Evolutionary conservation across 2,113 vertebrate species (phyloP), one percentile per base, ranked within the genome.

Genomic region (Aptenodytes forsteri): DNA sequence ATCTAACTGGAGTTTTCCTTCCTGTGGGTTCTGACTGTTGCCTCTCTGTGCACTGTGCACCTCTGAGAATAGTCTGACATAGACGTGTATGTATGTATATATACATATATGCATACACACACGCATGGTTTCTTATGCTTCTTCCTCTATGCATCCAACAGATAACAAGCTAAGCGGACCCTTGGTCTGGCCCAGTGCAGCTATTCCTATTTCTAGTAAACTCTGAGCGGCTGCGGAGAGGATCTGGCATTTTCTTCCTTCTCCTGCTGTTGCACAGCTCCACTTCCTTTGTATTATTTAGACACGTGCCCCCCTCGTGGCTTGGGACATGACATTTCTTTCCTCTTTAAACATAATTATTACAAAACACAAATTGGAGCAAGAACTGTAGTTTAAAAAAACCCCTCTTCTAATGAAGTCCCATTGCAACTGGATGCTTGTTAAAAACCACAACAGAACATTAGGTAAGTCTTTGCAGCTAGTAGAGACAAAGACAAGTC

Each of bases 201-300:
- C 61, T 77, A 13, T 77, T 89, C n/a, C 30, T 84, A 14, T 78
- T 87, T 81, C 95, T 66, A 65, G 81, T 76, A 71, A 88, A 59
- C 25, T 92, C 55, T 0, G 0, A 86, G 56, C 0, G 0, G 50
- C 56, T 84, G 47, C 11, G 3, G 40, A 59, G 42, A 67, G 27
- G 38, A 66, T 89, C 86, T 77, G 52, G n/a, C 15, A 38, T 87
- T 95, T 93, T 81, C 52, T 86, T 81, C 47, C 52, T 64, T 78
- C 65, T 83, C 67, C 79, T 89, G 71, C 88, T 87, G 55, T 71
- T 54, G 10, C 34, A 40, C 50, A 65, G 89, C 80, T 90, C 69
- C 36, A 71, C 15, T 64, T 90, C 44, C 61, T 89, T 90, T 84
- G 50, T 84, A 12, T 90, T 78, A 55, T 78, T 90, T 82, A 92